Percentiles rank a stretch among this genome's conserved stretches.
Conservation (phyloP, 2,797 vertebrate species). For the Tapirus indicus region DNA sequence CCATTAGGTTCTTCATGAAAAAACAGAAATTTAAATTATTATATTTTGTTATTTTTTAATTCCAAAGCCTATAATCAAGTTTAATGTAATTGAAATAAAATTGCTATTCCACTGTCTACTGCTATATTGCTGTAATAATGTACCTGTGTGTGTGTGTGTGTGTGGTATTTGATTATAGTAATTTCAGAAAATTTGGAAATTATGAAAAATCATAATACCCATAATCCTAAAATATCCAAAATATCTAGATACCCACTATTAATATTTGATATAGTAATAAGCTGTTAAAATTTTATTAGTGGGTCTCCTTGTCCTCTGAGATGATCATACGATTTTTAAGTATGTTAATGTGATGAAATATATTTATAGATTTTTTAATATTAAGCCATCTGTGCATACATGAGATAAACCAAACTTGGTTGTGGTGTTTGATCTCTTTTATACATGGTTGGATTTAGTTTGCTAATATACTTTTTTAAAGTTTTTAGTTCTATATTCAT, state of each 20-base stretch:
- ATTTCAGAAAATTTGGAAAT: slow-evolving; percentile 56
- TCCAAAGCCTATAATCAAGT: slow-evolving; percentile 24
- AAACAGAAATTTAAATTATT: slow-evolving; percentile 56
- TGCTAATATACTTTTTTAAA: slow-evolving; percentile 29
- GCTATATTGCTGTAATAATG: neutral
- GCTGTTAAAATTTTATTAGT: slow-evolving; percentile 59
- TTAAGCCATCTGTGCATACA: neutral
- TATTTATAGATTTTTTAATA: slow-evolving; percentile 40
- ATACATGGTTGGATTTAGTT: neutral
- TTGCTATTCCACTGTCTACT: neutral
- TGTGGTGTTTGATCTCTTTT: slow-evolving; percentile 3
- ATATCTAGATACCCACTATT: neutral
- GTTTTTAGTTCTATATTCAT: slow-evolving; percentile 53
- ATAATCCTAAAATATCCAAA: neutral
- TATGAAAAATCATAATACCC: neutral
- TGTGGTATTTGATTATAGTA: neutral
- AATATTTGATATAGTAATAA: slow-evolving; percentile 51
- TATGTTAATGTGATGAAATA: neutral
- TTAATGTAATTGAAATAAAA: slow-evolving; percentile 44
- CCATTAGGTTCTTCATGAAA: slow-evolving; percentile 34
- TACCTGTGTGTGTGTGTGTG: neutral
- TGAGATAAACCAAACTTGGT: neutral
- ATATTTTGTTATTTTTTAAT: slow-evolving; percentile 41
- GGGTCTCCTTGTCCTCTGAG: neutral
- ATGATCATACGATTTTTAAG: slow-evolving; percentile 31